Evolutionary conservation across 2,797 vertebrate genomes (phyloP), one percentile per base, ranked within the genome.

Genomic region (Rhyacichthys aspro): DNA sequence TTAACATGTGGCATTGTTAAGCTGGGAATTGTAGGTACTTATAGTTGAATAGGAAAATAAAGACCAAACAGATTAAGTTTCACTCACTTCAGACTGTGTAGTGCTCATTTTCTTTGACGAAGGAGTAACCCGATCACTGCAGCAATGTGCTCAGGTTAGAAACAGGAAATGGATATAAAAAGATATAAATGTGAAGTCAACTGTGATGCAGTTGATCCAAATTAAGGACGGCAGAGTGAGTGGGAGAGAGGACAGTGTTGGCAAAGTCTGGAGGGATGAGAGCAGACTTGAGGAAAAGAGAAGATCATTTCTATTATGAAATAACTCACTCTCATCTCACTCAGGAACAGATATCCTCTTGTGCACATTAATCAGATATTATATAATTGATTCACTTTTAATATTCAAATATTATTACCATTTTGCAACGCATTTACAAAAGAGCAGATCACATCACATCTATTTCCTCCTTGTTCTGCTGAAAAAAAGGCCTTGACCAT

Each of bases 171-270:
- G 10, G 9, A 16, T 46, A 38, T 49, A 37, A 56, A 65, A 55
- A 59, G 9, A 23, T 39, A 53, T 18, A 8, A 32, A 48, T 55
- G 47, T 74, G 80, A 86, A 60, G 75, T 77, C 76, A 79, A 14
- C 6, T 12, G 16, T 78, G 81, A 85, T 79, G 76, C 34, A 72
- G 67, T 39, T 48, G 57, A 56, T 55, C 61, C 65, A 74, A 74
- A 86, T 79, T 71, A 63, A 79, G 70, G 34, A 14, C 8, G 14
- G 12, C 54, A 38, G 43, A 66, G 72, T 34, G 72, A 77, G 78
- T 76, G 79, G 70, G 79, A 65, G 77, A 28, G 48, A 67, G 39
- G 47, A 70, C 39, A 16, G 3, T 10, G 59, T 48, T 33, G 28
- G 59, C 55, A 18, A 44, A 42, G 59, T 52, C 48, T 48, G 34